Conservation (phyloP, 2,797 vertebrate genomes). For the Lepidocolaptes lacrymiger region DNA sequence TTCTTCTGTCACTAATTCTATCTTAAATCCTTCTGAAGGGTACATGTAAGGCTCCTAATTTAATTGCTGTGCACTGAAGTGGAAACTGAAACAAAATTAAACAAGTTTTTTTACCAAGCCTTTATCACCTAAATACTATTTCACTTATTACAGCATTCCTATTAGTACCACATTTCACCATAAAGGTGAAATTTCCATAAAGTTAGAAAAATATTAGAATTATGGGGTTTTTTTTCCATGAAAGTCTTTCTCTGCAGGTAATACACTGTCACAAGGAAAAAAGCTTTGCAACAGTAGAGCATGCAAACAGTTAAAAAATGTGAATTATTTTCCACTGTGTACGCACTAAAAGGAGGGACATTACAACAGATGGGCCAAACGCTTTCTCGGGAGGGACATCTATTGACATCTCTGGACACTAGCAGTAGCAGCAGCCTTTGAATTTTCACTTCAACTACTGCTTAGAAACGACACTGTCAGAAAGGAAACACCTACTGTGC, state of each 20-base stretch:
- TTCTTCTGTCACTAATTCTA: background rate
- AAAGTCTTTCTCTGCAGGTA: background rate
- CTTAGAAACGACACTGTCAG: conserved; percentile 61
- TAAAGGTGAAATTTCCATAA: background rate
- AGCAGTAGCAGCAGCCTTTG: conserved; percentile 58
- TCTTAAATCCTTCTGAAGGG: background rate
- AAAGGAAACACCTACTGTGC: conserved; percentile 69
- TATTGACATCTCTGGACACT: conserved; percentile 45
- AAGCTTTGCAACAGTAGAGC: background rate
- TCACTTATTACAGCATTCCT: background rate
- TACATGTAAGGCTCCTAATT: background rate
- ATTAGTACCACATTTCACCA: background rate
- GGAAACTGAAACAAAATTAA: background rate
- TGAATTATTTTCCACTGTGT: background rate
- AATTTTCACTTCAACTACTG: conserved; percentile 56
- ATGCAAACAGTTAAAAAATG: background rate
- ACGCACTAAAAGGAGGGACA: background rate
- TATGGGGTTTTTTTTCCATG: background rate
- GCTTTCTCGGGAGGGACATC: background rate
- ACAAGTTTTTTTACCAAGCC: background rate
- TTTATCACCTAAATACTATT: background rate
- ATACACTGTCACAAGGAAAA: background rate
- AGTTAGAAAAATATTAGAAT: background rate
- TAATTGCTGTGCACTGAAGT: background rate
- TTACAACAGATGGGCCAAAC: background rate